Evolutionary conservation across 1,140 invertebrate genomes (phyloP).

Genomic region (Adelges cooleyi): DNA sequence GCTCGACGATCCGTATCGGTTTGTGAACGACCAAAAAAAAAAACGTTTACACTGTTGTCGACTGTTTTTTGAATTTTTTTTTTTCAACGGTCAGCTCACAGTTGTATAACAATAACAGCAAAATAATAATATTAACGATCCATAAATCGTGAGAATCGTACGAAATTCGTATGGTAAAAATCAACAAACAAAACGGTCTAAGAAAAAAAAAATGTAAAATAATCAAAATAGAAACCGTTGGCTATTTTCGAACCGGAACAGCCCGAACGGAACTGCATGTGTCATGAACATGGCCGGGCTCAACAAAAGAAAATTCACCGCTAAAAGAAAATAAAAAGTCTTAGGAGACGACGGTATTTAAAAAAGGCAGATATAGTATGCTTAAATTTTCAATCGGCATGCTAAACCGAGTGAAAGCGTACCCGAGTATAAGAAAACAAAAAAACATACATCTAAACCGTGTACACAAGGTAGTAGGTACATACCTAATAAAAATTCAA

Average conservation of each 20-base stretch:
- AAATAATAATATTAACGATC: neutral
- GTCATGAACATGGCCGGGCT: no score
- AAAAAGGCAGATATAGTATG: no score
- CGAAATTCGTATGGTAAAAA: neutral
- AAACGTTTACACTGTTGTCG: neutral
- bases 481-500: no score
- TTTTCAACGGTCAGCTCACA: neutral
- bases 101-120: neutral
- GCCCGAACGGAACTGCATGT: neutral
- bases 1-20: conserved; percentile 14
- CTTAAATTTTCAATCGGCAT: no score
- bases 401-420: no score
- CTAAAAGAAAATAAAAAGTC: no score
- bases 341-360: no score
- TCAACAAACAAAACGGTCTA: neutral
- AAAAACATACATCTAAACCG: no score
- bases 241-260: neutral
- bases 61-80: conserved; percentile 5
- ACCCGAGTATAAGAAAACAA: no score
- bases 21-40: neutral
- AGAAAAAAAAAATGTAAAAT: neutral
- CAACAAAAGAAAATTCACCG: no score
- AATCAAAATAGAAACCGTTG: neutral
- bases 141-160: neutral
- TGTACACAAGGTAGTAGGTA: no score